Percentiles rank a stretch among this genome's conserved stretches.
These are phyloP conservation scores for Andrena flavipes DNA, from an alignment of 2,888 invertebrate species.

Conservation along the genomic window DNA sequence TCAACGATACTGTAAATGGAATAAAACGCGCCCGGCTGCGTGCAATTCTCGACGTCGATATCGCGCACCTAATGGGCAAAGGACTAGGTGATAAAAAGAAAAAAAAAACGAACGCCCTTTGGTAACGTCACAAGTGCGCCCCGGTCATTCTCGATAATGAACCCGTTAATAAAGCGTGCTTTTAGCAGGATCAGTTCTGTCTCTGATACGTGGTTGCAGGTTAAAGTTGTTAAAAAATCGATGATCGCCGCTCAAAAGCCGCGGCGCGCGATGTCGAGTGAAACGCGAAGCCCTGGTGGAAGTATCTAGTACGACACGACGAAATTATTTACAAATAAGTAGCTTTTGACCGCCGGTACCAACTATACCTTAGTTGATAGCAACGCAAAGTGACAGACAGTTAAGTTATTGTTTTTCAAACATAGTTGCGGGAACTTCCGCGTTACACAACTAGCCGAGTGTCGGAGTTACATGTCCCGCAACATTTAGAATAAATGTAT, in stretches of 20 bases:
- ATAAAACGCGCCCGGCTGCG: not conserved
- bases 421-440: too few species aligned
- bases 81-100: not conserved
- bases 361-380: too few species aligned
- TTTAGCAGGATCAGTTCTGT: constrained; percentile 12
- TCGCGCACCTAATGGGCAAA: not conserved
- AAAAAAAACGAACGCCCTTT: not conserved
- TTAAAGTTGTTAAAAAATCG: constrained; percentile 17
- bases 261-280: too few species aligned
- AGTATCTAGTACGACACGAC: not conserved
- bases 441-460: too few species aligned
- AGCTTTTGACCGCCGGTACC: too few species aligned
- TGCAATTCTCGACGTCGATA: not conserved
- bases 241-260: not conserved
- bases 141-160: constrained; percentile 16
- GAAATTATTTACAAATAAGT: not conserved
- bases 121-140: constrained; percentile 5
- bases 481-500: too few species aligned
- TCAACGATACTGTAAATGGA: not conserved
- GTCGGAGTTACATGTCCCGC: too few species aligned
- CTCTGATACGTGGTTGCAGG: constrained; percentile 6
- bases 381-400: too few species aligned
- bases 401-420: too few species aligned
- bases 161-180: constrained; percentile 18
- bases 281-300: not conserved